phyloP scores from a whole-genome alignment of 2,888 invertebrate species.

The Malacosoma neustria region DNA sequence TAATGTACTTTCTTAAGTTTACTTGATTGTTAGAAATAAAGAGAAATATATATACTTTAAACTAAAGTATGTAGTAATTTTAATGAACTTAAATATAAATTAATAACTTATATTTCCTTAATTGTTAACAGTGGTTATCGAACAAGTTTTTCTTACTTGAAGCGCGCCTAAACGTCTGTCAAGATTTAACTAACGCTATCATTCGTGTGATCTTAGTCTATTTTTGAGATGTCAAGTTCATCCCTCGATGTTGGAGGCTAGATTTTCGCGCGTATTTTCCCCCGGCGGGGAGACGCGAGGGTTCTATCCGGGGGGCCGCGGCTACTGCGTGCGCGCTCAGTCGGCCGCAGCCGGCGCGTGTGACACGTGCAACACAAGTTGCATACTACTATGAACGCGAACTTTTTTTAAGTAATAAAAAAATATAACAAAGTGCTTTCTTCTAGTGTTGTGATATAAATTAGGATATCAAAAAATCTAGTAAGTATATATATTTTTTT shows the following conservation, averaged over 20 bases:
- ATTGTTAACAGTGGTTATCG: too few species aligned
- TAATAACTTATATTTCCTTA: too few species aligned
- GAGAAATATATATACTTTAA: too few species aligned
- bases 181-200: too few species aligned
- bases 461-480: conserved; percentile 19
- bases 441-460: conserved; percentile 32
- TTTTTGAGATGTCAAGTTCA: not conserved
- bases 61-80: too few species aligned
- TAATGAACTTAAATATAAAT: too few species aligned
- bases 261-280: conserved; percentile 62
- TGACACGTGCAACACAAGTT: conserved; percentile 43
- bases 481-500: conserved; percentile 15
- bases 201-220: not conserved
- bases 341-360: conserved; percentile 62
- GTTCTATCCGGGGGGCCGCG: conserved; percentile 14
- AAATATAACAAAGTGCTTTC: conserved; percentile 8
- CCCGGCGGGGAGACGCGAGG: conserved; percentile 33
- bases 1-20: too few species aligned
- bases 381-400: conserved; percentile 8
- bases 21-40: too few species aligned
- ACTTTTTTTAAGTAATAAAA: conserved; percentile 4
- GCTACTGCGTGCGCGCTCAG: conserved; percentile 57
- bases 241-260: conserved; percentile 24
- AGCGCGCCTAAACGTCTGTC: too few species aligned
- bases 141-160: too few species aligned